A percentile compares a stretch with the other conserved stretches of the same genome.
phyloP scores from a whole-genome alignment of 2,113 vertebrate species.

The Probosciger aterrimus region DNA sequence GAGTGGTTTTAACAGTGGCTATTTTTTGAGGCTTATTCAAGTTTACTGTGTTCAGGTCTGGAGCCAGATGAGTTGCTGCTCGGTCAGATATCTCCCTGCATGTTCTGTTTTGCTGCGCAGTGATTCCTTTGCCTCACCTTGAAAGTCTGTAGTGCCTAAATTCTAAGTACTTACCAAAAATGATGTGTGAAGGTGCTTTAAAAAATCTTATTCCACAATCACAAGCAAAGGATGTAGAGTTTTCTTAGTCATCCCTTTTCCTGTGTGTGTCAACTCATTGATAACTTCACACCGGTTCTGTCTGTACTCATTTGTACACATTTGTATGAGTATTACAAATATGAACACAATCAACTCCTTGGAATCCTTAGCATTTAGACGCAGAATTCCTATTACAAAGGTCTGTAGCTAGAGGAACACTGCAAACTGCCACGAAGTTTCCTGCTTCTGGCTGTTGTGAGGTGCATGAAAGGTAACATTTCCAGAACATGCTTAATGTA shows the following conservation, averaged over 20 bases:
- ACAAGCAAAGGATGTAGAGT: neutral
- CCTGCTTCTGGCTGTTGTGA: neutral
- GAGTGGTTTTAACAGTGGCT: neutral
- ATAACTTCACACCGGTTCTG: neutral
- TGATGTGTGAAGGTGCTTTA: neutral
- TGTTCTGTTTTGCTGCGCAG: neutral
- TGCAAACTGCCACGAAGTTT: neutral
- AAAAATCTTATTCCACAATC: neutral
- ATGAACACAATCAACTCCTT: neutral
- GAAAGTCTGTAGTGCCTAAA: neutral
- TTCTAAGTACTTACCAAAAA: neutral
- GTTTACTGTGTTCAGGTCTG: neutral
- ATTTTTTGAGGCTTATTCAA: neutral
- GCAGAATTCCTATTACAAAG: neutral
- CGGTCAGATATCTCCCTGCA: neutral
- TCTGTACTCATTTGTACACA: neutral
- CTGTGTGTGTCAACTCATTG: fast-evolving
- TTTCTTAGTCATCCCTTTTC: neutral
- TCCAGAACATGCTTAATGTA: neutral
- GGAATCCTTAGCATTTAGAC: neutral
- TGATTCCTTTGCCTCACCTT: neutral
- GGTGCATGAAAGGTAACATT: neutral
- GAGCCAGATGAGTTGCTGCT: neutral
- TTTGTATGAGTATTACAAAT: neutral
- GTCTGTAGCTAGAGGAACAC: neutral